A percentile compares a stretch with the other conserved stretches of the same genome.
phyloP scores from a whole-genome alignment of 1,140 invertebrate genomes.

The Ceratosolen fusciceps region DNA sequence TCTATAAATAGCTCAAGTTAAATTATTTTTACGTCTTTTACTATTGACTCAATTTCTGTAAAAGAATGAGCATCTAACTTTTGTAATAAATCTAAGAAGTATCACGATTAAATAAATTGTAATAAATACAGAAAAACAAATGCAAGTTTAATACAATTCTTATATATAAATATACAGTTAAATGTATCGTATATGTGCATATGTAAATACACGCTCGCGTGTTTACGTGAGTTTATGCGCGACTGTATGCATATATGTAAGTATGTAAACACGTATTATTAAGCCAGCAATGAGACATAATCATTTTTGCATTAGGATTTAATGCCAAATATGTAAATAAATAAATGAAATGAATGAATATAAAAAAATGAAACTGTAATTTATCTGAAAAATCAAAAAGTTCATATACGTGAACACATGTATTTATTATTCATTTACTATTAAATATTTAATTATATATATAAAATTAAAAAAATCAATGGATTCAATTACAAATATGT shows the following conservation, averaged over 20 bases:
- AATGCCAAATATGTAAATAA: conserved; percentile 32
- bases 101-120: not conserved
- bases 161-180: no score
- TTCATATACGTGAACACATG: no score
- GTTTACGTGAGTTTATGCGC: not conserved
- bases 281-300: conserved; percentile 61
- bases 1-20: conserved; percentile 59
- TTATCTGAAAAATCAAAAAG: no score
- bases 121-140: not conserved
- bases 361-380: not conserved
- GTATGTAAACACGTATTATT: conserved; percentile 7
- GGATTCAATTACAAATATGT: no score
- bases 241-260: not conserved
- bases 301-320: conserved; percentile 54
- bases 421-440: no score
- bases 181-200: no score
- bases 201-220: no score
- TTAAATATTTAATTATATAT: no score
- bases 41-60: conserved; percentile 66
- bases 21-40: conserved; percentile 57
- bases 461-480: no score
- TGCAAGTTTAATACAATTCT: no score
- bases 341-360: not conserved
- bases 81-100: no score
- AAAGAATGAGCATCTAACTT: conserved; percentile 60